A percentile compares a stretch with the other conserved stretches of the same genome.
Conservation (phyloP, 2,113 vertebrate genomes). For the Jaculus jaculus region DNA sequence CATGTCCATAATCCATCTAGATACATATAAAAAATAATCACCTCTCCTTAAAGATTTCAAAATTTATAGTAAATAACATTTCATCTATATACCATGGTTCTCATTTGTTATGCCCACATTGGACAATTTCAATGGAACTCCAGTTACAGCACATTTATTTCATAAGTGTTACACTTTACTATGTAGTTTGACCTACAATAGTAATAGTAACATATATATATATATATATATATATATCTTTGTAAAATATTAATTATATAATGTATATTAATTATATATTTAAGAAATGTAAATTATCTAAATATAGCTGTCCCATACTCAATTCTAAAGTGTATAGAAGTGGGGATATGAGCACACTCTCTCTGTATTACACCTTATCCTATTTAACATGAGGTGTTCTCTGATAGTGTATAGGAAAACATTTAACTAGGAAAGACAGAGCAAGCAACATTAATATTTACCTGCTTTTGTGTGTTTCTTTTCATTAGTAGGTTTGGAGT, state of each 20-base stretch:
- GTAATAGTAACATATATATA: too few relatives aligned
- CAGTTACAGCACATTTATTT: neutral
- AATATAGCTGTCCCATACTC: neutral
- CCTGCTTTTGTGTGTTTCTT: neutral
- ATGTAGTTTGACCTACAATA: neutral
- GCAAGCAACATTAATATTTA: constrained; percentile 48
- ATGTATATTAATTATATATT: neutral
- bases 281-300: neutral
- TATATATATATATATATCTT: too few relatives aligned
- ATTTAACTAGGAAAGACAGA: constrained; percentile 29
- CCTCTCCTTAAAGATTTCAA: too few relatives aligned
- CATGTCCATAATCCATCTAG: too few relatives aligned
- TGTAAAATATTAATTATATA: too few relatives aligned
- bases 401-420: constrained; percentile 20
- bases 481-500: constrained; percentile 36
- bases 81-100: neutral
- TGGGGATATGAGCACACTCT: too few relatives aligned
- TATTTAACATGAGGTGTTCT: neutral
- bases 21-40: too few relatives aligned
- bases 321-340: too few relatives aligned
- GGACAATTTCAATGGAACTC: neutral
- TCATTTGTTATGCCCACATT: neutral
- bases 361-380: neutral
- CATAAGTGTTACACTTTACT: neutral
- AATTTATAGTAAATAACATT: neutral